Percentiles rank a stretch among this genome's conserved stretches.
phyloP scores from a whole-genome alignment of 2,888 invertebrate genomes.

The Pogonocherus hispidulus region DNA sequence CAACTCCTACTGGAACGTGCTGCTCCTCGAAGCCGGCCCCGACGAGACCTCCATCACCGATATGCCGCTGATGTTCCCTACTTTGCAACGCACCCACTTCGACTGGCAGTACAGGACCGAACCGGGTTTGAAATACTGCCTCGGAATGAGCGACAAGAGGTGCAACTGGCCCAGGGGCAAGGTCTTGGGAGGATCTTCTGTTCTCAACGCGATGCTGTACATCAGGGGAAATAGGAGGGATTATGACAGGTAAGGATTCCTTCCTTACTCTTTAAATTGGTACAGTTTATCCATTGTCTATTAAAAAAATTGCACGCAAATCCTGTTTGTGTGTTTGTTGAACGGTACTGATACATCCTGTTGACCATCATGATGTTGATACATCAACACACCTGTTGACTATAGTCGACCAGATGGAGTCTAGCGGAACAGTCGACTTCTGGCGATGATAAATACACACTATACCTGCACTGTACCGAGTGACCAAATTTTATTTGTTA shows the following conservation, averaged over 20 bases:
- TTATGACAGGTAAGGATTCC: constrained; percentile 68
- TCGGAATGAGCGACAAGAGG: constrained; percentile 75
- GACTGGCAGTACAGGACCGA: constrained; percentile 88
- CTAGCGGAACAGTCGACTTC: too few relatives aligned
- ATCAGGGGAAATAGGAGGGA: constrained; percentile 76
- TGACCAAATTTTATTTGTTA: too few relatives aligned
- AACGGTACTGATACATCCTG: too few relatives aligned
- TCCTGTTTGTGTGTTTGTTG: too few relatives aligned
- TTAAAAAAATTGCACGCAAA: too few relatives aligned
- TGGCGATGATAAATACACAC: too few relatives aligned
- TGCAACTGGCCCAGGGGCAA: constrained; percentile 87
- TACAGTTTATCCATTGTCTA: too few relatives aligned
- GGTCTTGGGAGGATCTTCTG: constrained; percentile 85
- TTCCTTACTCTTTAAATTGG: too few relatives aligned
- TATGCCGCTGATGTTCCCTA: constrained; percentile 79
- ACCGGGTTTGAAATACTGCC: constrained; percentile 77
- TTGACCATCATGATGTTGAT: too few relatives aligned
- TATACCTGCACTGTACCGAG: too few relatives aligned
- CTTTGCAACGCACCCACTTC: constrained; percentile 79
- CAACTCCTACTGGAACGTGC: constrained; percentile 78
- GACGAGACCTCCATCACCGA: constrained; percentile 76
- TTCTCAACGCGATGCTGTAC: constrained; percentile 88
- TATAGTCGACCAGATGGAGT: too few relatives aligned
- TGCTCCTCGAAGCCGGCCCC: constrained; percentile 82
- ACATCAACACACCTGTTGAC: too few relatives aligned